phyloP scores from a whole-genome alignment of 2,888 invertebrate genomes.

The Lasioglossum figueresi region DNA sequence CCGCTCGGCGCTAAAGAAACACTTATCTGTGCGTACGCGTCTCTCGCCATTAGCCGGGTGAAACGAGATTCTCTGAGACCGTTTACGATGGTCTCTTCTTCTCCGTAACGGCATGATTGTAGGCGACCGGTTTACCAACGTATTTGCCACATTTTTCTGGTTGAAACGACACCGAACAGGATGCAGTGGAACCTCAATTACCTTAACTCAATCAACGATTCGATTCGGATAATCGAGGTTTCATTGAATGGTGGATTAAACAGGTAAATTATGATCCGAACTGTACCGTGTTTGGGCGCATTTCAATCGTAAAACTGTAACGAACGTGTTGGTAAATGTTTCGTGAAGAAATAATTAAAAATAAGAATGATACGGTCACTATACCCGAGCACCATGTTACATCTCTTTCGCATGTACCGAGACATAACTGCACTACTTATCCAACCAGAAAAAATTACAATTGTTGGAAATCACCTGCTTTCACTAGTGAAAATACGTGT shows the following conservation, averaged over 20 bases:
- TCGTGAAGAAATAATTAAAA: background rate
- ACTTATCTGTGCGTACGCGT: conserved; percentile 14
- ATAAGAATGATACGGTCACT: background rate
- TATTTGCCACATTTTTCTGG: background rate
- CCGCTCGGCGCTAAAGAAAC: background rate
- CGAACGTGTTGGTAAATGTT: background rate
- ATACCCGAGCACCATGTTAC: background rate
- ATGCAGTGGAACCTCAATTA: background rate
- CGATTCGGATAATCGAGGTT: background rate
- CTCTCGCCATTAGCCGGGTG: conserved; percentile 15
- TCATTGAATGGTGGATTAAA: background rate
- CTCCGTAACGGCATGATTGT: background rate
- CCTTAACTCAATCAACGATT: background rate
- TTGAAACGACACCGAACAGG: background rate
- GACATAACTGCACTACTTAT: background rate
- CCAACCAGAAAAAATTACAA: conserved; percentile 10
- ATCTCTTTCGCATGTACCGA: background rate
- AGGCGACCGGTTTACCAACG: conserved; percentile 17
- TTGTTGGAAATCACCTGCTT: conserved; percentile 48
- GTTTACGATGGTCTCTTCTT: conserved; percentile 3
- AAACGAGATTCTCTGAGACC: conserved; percentile 24
- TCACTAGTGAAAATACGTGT: background rate
- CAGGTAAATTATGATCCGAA: background rate
- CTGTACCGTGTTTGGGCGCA: background rate
- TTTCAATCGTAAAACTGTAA: background rate